Conservation (phyloP, 2,113 vertebrate species). For the Gasterosteus nipponicus region DNA sequence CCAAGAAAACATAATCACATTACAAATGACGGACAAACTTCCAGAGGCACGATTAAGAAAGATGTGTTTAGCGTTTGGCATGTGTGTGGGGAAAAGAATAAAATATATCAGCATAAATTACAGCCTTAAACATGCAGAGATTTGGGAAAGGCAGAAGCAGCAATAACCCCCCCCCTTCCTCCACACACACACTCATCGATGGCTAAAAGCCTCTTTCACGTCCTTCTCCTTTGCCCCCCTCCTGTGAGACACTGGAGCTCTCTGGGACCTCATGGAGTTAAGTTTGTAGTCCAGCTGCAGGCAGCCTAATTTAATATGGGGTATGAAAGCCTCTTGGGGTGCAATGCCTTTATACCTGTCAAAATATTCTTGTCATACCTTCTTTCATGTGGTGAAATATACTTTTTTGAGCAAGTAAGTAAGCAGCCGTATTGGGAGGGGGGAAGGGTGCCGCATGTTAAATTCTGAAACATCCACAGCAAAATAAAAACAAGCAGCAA, state of each 20-base stretch:
- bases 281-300: conserved; percentile 40
- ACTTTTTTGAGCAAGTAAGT: conserved; percentile 22
- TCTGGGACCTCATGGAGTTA: conserved; percentile 51
- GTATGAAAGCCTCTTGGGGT: conserved; percentile 30
- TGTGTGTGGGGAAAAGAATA: conserved; percentile 15
- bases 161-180: conserved; percentile 48
- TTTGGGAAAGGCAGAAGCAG: conserved; percentile 50
- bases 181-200: conserved; percentile 11
- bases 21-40: conserved; percentile 40
- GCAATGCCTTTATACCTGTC: conserved; percentile 6
- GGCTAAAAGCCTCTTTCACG: conserved; percentile 27
- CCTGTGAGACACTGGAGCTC: conserved; percentile 32
- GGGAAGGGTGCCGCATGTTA: conserved; percentile 56
- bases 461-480: conserved; percentile 34
- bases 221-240: conserved; percentile 7
- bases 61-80: conserved; percentile 41
- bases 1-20: conserved; percentile 45
- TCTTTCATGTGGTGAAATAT: conserved; percentile 25
- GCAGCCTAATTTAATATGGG: conserved; percentile 26
- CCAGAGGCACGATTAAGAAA: conserved; percentile 45
- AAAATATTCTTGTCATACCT: conserved; percentile 19
- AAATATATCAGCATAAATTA: conserved; percentile 53
- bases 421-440: conserved; percentile 45
- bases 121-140: conserved; percentile 66
- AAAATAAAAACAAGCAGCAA: conserved; percentile 65